Percentiles rank a stretch among this genome's conserved stretches.
Conservation (phyloP, 2,888 invertebrate species). For the Corythucha ciliata region DNA sequence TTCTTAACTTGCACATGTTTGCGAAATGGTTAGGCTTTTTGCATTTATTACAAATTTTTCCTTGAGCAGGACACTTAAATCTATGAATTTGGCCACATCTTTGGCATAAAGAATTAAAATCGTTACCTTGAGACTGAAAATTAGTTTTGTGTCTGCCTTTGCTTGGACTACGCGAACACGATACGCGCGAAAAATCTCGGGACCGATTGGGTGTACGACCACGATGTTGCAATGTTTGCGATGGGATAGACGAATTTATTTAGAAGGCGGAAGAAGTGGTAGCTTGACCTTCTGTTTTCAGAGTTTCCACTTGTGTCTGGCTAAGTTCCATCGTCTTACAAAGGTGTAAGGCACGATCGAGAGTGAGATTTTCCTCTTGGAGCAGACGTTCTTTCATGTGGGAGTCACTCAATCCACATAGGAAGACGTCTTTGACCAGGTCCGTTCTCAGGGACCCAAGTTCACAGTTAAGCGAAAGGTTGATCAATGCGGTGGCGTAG, state of each 20-base stretch:
- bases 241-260: too few relatives aligned
- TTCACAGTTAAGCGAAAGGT: neutral
- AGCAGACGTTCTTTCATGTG: neutral
- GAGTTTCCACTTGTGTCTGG: too few relatives aligned
- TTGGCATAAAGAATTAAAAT: neutral
- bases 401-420: slow-evolving; percentile 3
- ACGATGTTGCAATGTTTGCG: too few relatives aligned
- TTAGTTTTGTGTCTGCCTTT: neutral
- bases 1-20: neutral
- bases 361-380: slow-evolving; percentile 8
- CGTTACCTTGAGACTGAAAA: neutral
- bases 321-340: neutral
- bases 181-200: too few relatives aligned
- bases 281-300: too few relatives aligned
- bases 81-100: slow-evolving; percentile 12
- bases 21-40: neutral
- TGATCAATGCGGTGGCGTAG: neutral
- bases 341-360: slow-evolving; percentile 5
- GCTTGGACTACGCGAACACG: too few relatives aligned
- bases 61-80: neutral
- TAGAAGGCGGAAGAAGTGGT: too few relatives aligned
- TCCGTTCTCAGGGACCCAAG: slow-evolving; percentile 1
- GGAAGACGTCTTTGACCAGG: slow-evolving; percentile 7
- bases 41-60: too few relatives aligned
- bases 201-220: too few relatives aligned